Base-by-base conservation (phyloP, 2,888 invertebrate species). In the Cheilosia pagana region DNA sequence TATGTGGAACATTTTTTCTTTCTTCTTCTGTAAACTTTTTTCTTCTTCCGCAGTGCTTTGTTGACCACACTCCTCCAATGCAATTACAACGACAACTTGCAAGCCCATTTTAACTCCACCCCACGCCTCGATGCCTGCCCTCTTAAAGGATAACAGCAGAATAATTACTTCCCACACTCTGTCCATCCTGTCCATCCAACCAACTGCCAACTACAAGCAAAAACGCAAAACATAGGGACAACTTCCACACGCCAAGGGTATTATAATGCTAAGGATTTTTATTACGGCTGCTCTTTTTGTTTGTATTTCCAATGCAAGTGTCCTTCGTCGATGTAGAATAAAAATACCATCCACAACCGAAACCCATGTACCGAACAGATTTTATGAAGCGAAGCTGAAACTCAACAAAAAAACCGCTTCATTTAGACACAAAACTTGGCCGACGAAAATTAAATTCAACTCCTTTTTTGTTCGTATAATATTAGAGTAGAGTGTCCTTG, bases 381-480 rank as follows among this genome's bases (percentile, higher is more conserved):
- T 76, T 70, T 48, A 52, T 35, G 21, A 41, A 76, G 48, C 68
- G 39, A 52, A 48, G 57, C 63, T 57, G 31, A 65, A 65, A 70
- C 52, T 59, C 70, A 81, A 65, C 81, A 76, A 68, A 28, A 28
- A 70, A 70, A 76, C 41, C 55, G 63, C 70, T 81, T 65, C 70
- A 70, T 70, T 76, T 63, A 81, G 55, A 14, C 74, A 45, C 55
- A 31, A 53, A 45, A 74, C 41, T 57, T 55, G 21, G 45, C 74
- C 45, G 67, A 53, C 52, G 43, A 57, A 43, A 75, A 65, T 59
- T 23, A 50, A 41, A 59, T 50, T 14, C 43, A 45, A n/a, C 45
- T 76, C 23, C 12, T 52, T 52, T 43, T 48, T 57, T 2, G 48
- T 57, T n/a, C 31, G 1, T 35, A 6, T 28, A 28, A 28, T 28